Conservation (phyloP, 2,888 invertebrate species). For the Microplitis manilae region DNA sequence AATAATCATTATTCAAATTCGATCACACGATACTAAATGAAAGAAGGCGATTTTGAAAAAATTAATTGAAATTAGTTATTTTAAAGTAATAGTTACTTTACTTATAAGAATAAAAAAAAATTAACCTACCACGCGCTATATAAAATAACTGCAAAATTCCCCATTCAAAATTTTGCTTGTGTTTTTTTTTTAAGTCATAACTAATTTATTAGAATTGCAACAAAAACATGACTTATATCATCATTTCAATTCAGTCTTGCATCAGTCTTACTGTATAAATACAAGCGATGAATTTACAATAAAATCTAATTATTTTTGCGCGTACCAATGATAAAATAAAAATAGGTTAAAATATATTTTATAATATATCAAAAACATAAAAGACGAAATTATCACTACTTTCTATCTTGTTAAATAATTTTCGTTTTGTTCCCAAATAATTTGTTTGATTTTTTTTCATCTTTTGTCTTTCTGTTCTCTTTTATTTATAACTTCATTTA, state of each 20-base stretch:
- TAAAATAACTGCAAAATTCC: too few relatives aligned
- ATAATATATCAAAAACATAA: not conserved
- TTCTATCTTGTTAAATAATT: not conserved
- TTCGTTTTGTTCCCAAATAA: not conserved
- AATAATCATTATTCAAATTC: too few relatives aligned
- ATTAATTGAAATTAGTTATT: too few relatives aligned
- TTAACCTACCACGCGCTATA: too few relatives aligned
- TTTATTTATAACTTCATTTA: not conserved
- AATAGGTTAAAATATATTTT: conserved; percentile 27
- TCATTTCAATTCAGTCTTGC: conserved; percentile 53
- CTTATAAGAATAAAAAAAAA: too few relatives aligned
- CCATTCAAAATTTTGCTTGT: not conserved
- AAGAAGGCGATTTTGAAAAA: too few relatives aligned
- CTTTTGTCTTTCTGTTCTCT: not conserved
- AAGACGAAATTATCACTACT: not conserved
- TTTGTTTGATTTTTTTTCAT: not conserved
- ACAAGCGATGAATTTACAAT: conserved; percentile 36
- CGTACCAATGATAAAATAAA: conserved; percentile 21
- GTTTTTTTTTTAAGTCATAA: not conserved
- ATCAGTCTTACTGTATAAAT: conserved; percentile 55
- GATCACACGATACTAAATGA: too few relatives aligned
- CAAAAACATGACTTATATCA: conserved; percentile 41
- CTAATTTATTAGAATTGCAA: conserved; percentile 23
- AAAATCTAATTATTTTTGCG: conserved; percentile 28
- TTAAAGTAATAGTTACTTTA: too few relatives aligned